Evolutionary conservation across 2,797 vertebrate genomes (phyloP), one percentile per base, ranked within the genome.

Genomic region (Florisuga fusca): DNA sequence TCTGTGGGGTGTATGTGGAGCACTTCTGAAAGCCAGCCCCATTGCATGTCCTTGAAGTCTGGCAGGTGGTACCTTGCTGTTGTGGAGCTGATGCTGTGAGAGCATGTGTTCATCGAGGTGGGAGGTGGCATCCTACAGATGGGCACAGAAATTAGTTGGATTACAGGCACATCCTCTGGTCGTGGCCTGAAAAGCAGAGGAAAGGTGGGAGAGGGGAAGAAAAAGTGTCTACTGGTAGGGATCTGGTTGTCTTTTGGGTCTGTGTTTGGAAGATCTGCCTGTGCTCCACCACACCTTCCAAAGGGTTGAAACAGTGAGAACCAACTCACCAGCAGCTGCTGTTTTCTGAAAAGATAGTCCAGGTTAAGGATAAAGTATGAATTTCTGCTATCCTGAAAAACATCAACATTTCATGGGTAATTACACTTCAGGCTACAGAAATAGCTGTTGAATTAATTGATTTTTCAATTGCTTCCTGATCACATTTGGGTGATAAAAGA

Each of bases 381-480:
- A 84, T 88, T 93, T 53, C 31, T 88, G 36, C 76, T 84, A 17
- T 76, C 53, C 67, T 71, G 80, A 86, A 86, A 90, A 29, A 19
- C 75, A 27, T 73, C 84, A 89, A 31, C 62, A 6, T 91, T 93
- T 86, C 63, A 62, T 22, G 82, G 79, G 73, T 75, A 81, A 87
- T 95, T 96, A 91, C 53, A 26, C 69, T 61, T 82, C 4, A 54
- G 82, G 61, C 62, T 91, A 76, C 68, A 85, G 82, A 78, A 90
- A 82, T 95, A 62, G 55, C 89, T 87, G 89, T 68, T 83, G 76
- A 63, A 89, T 89, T 84, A 91, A 91, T 91, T 81, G 87, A 73
- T 96, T 94, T 91, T 91, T n/a, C 91, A 63, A 67, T 78, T 68
- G 7, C 50, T 73, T 79, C 61, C 80, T 50, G 14, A n/a, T n/a